Conservation (phyloP, 1,140 invertebrate species). For the Tetragnatha versicolor region DNA sequence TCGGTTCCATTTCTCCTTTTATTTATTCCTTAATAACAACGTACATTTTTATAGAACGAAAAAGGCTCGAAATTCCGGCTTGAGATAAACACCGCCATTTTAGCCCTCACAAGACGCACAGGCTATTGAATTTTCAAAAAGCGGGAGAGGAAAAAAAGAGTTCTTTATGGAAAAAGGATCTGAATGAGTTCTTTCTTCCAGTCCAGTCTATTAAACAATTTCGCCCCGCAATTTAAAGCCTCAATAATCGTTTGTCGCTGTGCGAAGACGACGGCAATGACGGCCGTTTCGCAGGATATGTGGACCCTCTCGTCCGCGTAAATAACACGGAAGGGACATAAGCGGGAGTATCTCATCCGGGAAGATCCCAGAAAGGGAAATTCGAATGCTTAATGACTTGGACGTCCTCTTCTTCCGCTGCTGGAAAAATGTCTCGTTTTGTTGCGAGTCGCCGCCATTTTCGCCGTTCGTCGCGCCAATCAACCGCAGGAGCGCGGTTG, state of each 20-base stretch:
- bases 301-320: neutral
- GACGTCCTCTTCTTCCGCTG: neutral
- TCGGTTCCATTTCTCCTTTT: too few relatives aligned
- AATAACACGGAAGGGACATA: slow-evolving; percentile 10
- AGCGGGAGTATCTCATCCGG: slow-evolving; percentile 18
- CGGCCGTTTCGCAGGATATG: neutral
- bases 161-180: neutral
- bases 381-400: slow-evolving; percentile 14
- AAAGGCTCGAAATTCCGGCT: too few relatives aligned
- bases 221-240: slow-evolving; percentile 4
- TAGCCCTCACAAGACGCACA: too few relatives aligned
- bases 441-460: neutral
- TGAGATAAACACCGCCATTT: too few relatives aligned
- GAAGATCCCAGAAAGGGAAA: neutral
- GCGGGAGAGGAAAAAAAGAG: neutral
- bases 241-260: slow-evolving; percentile 7
- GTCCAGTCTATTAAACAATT: neutral
- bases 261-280: neutral
- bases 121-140: neutral
- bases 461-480: slow-evolving; percentile 4
- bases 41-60: too few relatives aligned
- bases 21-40: too few relatives aligned
- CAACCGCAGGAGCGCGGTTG: slow-evolving; percentile 17
- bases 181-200: neutral
- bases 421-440: slow-evolving; percentile 10